These are phyloP conservation scores for Nasonia giraulti DNA, from an alignment of 1,140 invertebrate species.

Conservation along the genomic window DNA sequence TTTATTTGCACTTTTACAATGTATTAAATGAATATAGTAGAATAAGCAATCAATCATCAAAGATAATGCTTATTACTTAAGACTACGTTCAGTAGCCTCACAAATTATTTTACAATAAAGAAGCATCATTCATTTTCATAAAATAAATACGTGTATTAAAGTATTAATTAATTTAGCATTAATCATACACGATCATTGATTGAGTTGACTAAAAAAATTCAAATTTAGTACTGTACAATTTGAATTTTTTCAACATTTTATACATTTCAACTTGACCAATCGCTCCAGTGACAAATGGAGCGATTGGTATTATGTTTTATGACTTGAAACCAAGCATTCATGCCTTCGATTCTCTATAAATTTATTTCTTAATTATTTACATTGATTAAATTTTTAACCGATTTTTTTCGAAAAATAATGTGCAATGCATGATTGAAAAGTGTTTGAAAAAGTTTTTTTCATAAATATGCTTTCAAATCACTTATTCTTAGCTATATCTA, in stretches of 20 bases:
- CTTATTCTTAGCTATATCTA: neutral
- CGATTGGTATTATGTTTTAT: neutral
- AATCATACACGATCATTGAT: neutral
- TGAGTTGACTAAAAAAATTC: neutral
- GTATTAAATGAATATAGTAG: neutral
- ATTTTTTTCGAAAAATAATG: neutral
- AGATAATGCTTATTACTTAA: slow-evolving; percentile 27
- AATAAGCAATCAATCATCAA: slow-evolving; percentile 17
- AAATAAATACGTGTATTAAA: slow-evolving; percentile 21
- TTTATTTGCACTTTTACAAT: slow-evolving; percentile 40
- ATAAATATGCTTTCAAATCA: neutral
- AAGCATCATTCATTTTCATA: slow-evolving; percentile 22
- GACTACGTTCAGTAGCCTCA: slow-evolving; percentile 12
- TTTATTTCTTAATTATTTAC: slow-evolving; percentile 33
- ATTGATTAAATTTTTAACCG: slow-evolving; percentile 25
- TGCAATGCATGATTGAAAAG: neutral
- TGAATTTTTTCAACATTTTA: slow-evolving; percentile 11
- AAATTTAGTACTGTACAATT: neutral
- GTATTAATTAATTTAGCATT: neutral
- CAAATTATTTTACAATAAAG: slow-evolving; percentile 8
- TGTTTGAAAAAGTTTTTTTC: neutral
- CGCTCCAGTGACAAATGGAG: neutral
- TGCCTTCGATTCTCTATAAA: neutral
- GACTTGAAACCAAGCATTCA: neutral
- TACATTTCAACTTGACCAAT: slow-evolving; percentile 9